Conservation (phyloP, 2,797 vertebrate genomes). For the Cossypha heuglini region DNA sequence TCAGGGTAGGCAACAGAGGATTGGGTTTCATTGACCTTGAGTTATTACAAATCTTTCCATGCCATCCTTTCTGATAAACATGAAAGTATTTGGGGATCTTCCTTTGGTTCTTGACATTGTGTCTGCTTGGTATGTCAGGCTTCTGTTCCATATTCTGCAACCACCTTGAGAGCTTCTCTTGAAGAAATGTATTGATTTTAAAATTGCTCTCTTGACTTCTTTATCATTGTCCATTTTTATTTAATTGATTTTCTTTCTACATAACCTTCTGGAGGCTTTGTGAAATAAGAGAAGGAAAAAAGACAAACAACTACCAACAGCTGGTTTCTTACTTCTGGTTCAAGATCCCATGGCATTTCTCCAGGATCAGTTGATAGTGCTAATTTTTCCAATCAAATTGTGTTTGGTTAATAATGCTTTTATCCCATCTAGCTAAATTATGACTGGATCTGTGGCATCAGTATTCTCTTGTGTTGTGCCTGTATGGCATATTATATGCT, state of each 20-base stretch:
- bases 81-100: not conserved
- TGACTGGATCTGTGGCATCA: not conserved
- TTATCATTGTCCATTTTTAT: conserved; percentile 74
- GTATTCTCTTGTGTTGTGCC: not conserved
- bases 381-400: not conserved
- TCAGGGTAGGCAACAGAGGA: not conserved
- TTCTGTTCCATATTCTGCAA: conserved; percentile 50
- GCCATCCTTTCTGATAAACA: not conserved
- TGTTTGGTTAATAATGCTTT: not conserved
- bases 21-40: not conserved
- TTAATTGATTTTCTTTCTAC: conserved; percentile 74
- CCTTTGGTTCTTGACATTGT: not conserved
- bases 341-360: not conserved
- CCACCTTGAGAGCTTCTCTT: conserved; percentile 42
- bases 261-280: conserved; percentile 12
- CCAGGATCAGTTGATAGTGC: not conserved
- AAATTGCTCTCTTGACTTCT: conserved; percentile 76
- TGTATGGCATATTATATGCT: not conserved
- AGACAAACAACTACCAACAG: not conserved
- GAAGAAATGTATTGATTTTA: conserved; percentile 72
- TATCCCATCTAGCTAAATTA: not conserved
- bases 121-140: not conserved
- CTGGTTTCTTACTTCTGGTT: not conserved
- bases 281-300: not conserved
- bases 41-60: not conserved